Percentiles rank a stretch among this genome's conserved stretches.
Evolutionary conservation across 2,113 vertebrate species (phyloP).

Genomic region (human): DNA sequence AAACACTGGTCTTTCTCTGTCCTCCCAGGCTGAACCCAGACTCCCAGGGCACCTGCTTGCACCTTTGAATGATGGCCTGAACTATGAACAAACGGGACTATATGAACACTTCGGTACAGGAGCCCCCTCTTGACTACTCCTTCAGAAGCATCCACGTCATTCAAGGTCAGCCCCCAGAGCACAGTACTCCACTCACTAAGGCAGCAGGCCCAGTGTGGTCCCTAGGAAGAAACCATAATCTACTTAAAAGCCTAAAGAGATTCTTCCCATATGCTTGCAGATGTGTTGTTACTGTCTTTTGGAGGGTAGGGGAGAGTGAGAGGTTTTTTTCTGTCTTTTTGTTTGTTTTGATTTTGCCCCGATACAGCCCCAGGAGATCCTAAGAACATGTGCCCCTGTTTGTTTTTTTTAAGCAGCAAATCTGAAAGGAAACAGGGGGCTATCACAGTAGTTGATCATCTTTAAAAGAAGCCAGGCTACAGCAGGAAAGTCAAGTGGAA

Average conservation of each 20-base stretch:
- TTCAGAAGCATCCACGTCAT: slow-evolving; percentile 83
- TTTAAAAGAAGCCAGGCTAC: slow-evolving; percentile 2
- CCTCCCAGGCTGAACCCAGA: slow-evolving; percentile 58
- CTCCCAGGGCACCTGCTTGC: slow-evolving; percentile 48
- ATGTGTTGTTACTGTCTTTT: background rate
- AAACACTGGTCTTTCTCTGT: slow-evolving; percentile 49
- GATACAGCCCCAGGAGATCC: too few relatives aligned
- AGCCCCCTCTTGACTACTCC: slow-evolving; percentile 85
- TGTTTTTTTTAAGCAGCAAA: background rate
- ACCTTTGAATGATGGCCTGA: slow-evolving; percentile 70
- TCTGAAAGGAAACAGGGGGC: background rate
- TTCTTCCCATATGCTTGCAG: background rate
- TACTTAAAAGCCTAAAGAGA: slow-evolving; percentile 21
- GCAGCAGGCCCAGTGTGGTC: background rate
- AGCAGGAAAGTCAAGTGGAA: background rate
- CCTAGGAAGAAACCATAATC: background rate
- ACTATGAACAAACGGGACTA: slow-evolving; percentile 66
- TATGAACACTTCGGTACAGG: slow-evolving; percentile 66
- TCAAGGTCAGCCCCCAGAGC: slow-evolving; percentile 77
- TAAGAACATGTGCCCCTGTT: too few relatives aligned
- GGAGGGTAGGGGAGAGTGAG: too few relatives aligned
- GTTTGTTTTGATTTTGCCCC: too few relatives aligned
- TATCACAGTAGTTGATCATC: background rate
- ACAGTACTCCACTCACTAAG: background rate
- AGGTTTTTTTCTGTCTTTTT: background rate